Evolutionary conservation across 1,140 invertebrate species (phyloP), one percentile per base, ranked within the genome.

Genomic region (Sycobia sp.): DNA sequence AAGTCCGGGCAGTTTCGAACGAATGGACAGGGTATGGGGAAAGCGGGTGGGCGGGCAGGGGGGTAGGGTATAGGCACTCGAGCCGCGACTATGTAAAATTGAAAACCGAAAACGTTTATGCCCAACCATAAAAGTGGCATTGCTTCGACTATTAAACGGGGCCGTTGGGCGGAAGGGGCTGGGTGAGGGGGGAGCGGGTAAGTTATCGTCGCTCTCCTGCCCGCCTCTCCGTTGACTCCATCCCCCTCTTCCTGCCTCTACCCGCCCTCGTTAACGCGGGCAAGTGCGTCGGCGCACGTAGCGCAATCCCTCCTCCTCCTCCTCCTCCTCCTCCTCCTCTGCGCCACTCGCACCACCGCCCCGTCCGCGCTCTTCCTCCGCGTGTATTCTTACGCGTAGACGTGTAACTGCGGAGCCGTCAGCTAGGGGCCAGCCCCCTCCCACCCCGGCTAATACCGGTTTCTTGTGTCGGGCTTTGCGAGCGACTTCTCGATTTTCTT

Each of bases 101-200:
- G 56, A 62, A 65, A 60, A 60, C 55, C 55, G 54, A 50, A 63
- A 51, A 57, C 39, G 50, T 67, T 49, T 63, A 44, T 44, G 62
- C 49, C 20, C n/a, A n/a, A n/a, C 39, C 41, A 60, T 58, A 60
- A 57, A 63, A 67, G 60, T 60, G 39, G 66, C 66, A 54, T 53
- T 59, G 55, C 60, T 64, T 65, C 60, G 58, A 38, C 65, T 66
- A 71, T 69, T 66, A 67, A 67, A 39, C 55, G 46, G 39, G 4
- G 16, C 25, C 38, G 29, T 44, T 13, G 53, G 51, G n/a, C n/a
- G n/a, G n/a, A n/a, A n/a, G n/a, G n/a, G n/a, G 5, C 29, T 4
- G 29, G 29, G 29, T 11, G 29, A 32, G 29, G 29, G 29, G 29
- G 5, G n/a, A n/a, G 5, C 11, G 5, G 20, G 46, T 56, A 61